A percentile compares a stretch with the other conserved stretches of the same genome.
phyloP scores from a whole-genome alignment of 2,888 invertebrate species.

The Athetis lepigone region DNA sequence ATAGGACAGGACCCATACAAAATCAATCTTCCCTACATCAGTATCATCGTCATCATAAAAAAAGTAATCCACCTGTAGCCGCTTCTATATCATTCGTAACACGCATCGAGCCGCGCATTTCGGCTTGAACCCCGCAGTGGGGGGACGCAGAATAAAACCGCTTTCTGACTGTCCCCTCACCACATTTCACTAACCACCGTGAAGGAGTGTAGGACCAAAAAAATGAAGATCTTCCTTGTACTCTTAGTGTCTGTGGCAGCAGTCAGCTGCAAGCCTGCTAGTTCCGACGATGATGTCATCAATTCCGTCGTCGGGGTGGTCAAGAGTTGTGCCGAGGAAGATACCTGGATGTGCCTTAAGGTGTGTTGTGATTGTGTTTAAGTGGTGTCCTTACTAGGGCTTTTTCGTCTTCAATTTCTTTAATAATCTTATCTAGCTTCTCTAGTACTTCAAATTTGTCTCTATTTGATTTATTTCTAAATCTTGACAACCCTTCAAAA shows the following conservation, averaged over 20 bases:
- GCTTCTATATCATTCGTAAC: constrained; percentile 71
- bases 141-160: constrained; percentile 86
- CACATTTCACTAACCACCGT: constrained; percentile 83
- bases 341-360: constrained; percentile 93
- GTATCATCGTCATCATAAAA: constrained; percentile 49
- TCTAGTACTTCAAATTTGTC: not conserved
- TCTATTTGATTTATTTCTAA: not conserved
- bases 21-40: constrained; percentile 29
- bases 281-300: constrained; percentile 90
- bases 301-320: constrained; percentile 92
- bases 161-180: constrained; percentile 75
- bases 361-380: constrained; percentile 88
- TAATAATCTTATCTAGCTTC: not conserved
- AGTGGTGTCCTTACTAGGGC: constrained; percentile 53
- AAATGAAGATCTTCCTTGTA: constrained; percentile 86
- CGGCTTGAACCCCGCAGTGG: constrained; percentile 77
- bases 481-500: accelerated
- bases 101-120: constrained; percentile 72
- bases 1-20: constrained; percentile 26
- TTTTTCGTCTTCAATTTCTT: constrained; percentile 10
- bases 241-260: constrained; percentile 88
- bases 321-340: constrained; percentile 93
- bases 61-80: constrained; percentile 65
- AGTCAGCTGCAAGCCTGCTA: constrained; percentile 85
- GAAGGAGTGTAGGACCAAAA: constrained; percentile 70